Evolutionary conservation across 2,888 invertebrate species (phyloP).

Genomic region (Diabrotica balteata): DNA sequence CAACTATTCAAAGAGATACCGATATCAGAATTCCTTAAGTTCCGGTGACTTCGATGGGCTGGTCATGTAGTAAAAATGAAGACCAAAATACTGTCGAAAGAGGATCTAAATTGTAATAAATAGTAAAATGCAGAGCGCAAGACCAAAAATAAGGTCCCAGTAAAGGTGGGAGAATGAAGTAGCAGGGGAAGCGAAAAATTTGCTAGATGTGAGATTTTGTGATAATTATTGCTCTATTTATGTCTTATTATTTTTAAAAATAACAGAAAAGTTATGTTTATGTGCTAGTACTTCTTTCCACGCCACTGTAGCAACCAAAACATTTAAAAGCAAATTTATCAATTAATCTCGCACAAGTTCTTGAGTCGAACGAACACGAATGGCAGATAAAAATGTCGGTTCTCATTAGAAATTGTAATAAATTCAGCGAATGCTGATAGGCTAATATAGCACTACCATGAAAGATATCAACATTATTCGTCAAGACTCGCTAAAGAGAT

Average conservation of each 20-base stretch:
- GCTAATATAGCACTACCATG: conserved; percentile 32
- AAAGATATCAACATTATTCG: conserved; percentile 26
- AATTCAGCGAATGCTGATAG: conserved; percentile 29
- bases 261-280: no score
- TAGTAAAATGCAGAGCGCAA: background rate
- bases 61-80: no score
- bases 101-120: no score
- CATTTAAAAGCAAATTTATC: conserved; percentile 33
- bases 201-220: no score
- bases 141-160: background rate
- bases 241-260: no score
- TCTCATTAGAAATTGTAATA: conserved; percentile 38
- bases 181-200: no score
- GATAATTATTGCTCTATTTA: no score
- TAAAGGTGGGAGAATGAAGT: background rate
- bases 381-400: conserved; percentile 34
- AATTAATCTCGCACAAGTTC: conserved; percentile 39
- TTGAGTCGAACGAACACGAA: conserved; percentile 26
- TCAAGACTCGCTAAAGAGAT: conserved; percentile 16
- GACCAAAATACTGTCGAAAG: no score
- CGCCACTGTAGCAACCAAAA: conserved; percentile 16
- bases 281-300: no score
- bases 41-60: no score
- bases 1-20: no score
- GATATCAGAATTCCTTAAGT: no score